A percentile compares a stretch with the other conserved stretches of the same genome.
Conservation (phyloP, 30 jellyfish, hydroid and myxozoan genomes). For the Pelagia noctiluca region DNA sequence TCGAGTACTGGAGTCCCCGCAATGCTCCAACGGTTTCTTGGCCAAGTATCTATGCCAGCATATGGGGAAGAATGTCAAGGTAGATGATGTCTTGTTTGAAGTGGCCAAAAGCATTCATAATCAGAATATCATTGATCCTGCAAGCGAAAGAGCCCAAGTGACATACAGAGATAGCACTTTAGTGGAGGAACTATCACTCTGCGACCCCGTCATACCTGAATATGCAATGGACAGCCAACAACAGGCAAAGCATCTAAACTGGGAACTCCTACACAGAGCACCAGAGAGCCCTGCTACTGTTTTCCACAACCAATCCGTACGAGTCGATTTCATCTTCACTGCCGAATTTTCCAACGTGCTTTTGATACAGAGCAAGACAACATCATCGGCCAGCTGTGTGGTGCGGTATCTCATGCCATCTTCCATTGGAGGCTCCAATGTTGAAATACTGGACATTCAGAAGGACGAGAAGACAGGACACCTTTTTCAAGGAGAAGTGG, state of each 20-base stretch:
- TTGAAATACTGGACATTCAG: constrained; percentile 50
- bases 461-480: constrained; percentile 26
- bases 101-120: constrained; percentile 79
- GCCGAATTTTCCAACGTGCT: constrained; percentile 91
- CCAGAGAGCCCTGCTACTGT: constrained; percentile 87
- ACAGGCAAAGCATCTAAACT: constrained; percentile 13
- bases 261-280: constrained; percentile 85
- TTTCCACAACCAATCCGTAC: constrained; percentile 62
- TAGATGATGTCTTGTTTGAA: constrained; percentile 81
- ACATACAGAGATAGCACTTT: constrained; percentile 86
- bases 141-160: constrained; percentile 87
- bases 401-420: constrained; percentile 75
- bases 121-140: constrained; percentile 82
- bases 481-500: constrained; percentile 41
- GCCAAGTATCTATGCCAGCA: constrained; percentile 72
- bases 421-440: constrained; percentile 90
- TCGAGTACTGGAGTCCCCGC: constrained; percentile 90
- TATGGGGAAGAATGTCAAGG: constrained; percentile 59
- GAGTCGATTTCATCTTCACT: constrained; percentile 72
- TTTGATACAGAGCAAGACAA: constrained; percentile 79
- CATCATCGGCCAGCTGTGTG: constrained; percentile 35
- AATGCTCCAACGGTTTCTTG: constrained; percentile 77
- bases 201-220: constrained; percentile 61
- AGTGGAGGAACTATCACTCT: constrained; percentile 74
- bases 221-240: background rate